Evolutionary conservation across 1,140 invertebrate species (phyloP), one percentile per base, ranked within the genome.

Genomic region (Euura saliciscinereae): DNA sequence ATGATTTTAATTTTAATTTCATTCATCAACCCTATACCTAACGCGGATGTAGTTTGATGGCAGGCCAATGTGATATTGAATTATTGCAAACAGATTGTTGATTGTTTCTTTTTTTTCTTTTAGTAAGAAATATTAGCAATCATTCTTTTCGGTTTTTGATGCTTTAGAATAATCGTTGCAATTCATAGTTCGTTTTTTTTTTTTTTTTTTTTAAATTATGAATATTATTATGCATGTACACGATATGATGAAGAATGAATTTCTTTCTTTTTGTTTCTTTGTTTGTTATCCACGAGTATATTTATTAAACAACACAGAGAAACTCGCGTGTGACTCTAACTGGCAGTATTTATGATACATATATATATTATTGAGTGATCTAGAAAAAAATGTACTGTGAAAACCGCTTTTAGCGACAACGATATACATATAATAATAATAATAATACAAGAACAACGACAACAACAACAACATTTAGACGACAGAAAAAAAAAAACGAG

Each of bases 331-430:
- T 76, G 79, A 82, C 77, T 83, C 74, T 75, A 78, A 80, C 84
- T 85, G 85, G 85, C 85, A 87, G 85, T 87, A 85, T 84, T 77
- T 85, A 28, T 28, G 81, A 84, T 85, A 82, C 81, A 84, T 82
- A 75, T 59, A 51, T 51, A 59, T 10, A n/a, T 10, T 59, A 10
- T 59, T 59, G 8, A 59, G 51, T 59, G n/a, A n/a, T n/a, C n/a
- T n/a, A n/a, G n/a, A n/a, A n/a, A 28, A 28, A 28, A 28, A 28
- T 28, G 28, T 28, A 28, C 1, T 28, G 28, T 28, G 28, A 28
- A 28, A 28, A 28, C 28, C 51, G 51, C 51, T 59, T 59, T 11
- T 1, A 59, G 51, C 51, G 51, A 59, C 51, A 59, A 6, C 51
- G 13, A n/a, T 59, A 59, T 8, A 59, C 8, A 59, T 1, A 28